Evolutionary conservation across 2,797 vertebrate species (phyloP), one percentile per base, ranked within the genome.

Genomic region (Taenioides sp.): DNA sequence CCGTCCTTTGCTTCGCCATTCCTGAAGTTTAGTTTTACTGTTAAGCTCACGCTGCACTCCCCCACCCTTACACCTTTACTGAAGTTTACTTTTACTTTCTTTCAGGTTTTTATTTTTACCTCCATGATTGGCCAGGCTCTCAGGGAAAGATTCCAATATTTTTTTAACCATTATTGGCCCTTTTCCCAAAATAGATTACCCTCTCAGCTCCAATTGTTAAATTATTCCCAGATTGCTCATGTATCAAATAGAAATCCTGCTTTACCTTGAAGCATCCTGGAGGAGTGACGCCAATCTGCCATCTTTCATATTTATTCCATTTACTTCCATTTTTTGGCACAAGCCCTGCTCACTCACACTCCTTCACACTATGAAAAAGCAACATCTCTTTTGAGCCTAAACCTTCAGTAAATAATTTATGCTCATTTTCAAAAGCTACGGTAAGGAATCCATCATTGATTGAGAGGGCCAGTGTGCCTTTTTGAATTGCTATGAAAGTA

Each of bases 321-420:
- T 17, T 27, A 43, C 59, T 64, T 65, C 17, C 12, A 40, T 14
- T 18, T 7, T 49, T 18, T 3, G n/a, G 47, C 25, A 54, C 58
- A 47, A 69, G 28, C 20, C 49, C 50, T 67, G 22, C 25, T 66
- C 5, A 23, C 60, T 43, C 40, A 34, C 49, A 47, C 7, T 65
- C 59, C 11, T 23, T 25, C 10, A 50, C 4, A 14, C 4, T 18
- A 20, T 66, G 25, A 2, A 58, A n/a, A 47, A 11, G 23, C 58
- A 50, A 18, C n/a, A 27, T 63, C 12, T 69, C 37, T 70, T 60
- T n/a, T 40, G 52, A 22, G 10, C 23, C 25, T 28, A 16, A 59
- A 59, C 5, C 23, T 23, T 18, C 34, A 68, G 77, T 75, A 43
- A 84, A 84, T 81, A 70, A 85, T 87, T 76, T 5, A 84, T 83